Base-by-base conservation (phyloP, 2,113 vertebrate genomes). In the Irena cyanogastra region DNA sequence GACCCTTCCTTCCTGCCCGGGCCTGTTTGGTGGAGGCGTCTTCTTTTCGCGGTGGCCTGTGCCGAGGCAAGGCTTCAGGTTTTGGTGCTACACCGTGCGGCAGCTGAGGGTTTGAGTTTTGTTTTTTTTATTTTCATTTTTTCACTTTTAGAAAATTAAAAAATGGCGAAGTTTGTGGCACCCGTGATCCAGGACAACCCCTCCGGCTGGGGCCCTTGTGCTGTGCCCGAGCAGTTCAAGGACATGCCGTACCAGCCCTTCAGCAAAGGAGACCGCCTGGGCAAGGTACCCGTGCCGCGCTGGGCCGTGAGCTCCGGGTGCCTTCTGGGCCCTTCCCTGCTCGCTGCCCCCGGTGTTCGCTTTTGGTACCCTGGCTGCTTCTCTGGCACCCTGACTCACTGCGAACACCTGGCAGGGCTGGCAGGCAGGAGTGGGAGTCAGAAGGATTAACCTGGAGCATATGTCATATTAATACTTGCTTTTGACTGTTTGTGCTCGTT, bases 201-300 rank as follows among this genome's bases (percentile, higher is more conserved):
- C 4, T 98, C 98, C 0, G 99, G 99, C 65, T 99, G 99, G 99
- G 99, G 99, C 76, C 99, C 99, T 0, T 99, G 99, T n/a, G 99
- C 99, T 0, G 98, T 99, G 42, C 99, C 99, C 0, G 99, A 99
- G 61, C 99, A 99, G 95, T 99, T 99, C 89, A 98, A 98, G 95
- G 99, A 99, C 88, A 99, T 99, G 99, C 99, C 99, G 2, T 99
- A 99, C 97, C 99, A 99, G 97, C 99, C 99, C 0, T 99, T 99
- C 97, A 99, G 99, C 93, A 99, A 99, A 97, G 99, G 99, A 92
- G 99, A 99, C 84, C 98, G 99, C 20, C 98, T 99, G 49, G 99
- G 99, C 61, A 99, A 99, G 99, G 99, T 99, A 96, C 28, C n/a
- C n/a, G n/a, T n/a, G n/a, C n/a, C n/a, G n/a, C n/a, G n/a, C 39